phyloP scores from a whole-genome alignment of 2,797 vertebrate genomes.

The Cynopterus sphinx region DNA sequence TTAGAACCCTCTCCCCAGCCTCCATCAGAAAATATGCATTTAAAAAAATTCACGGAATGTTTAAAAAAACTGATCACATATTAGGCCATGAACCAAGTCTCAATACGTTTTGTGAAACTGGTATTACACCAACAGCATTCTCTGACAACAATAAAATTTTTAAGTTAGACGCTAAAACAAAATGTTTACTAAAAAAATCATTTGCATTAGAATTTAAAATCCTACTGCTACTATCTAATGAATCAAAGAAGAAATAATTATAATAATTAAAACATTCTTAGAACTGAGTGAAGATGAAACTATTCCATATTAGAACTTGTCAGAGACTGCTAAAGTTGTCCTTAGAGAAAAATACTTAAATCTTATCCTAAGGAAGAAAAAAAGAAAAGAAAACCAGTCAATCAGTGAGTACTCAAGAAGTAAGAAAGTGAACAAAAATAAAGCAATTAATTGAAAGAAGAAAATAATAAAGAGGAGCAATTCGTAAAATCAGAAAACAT shows the following conservation, averaged over 20 bases:
- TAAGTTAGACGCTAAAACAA: constrained; percentile 8
- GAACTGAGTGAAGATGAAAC: constrained; percentile 28
- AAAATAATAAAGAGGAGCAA: background rate
- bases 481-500: constrained; percentile 11
- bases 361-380: constrained; percentile 27
- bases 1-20: background rate
- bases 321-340: background rate
- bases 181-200: constrained; percentile 43
- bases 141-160: background rate
- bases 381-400: background rate
- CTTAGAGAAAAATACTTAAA: constrained; percentile 24
- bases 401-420: background rate
- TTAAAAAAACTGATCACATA: background rate
- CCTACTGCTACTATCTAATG: constrained; percentile 14
- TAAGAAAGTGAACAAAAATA: constrained; percentile 14
- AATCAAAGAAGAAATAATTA: constrained; percentile 41
- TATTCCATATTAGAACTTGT: background rate
- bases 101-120: background rate
- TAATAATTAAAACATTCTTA: background rate
- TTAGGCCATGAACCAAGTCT: background rate
- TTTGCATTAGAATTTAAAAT: constrained; percentile 38
- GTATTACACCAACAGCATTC: background rate
- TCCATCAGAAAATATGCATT: background rate
- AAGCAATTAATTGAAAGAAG: background rate
- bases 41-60: background rate